Conservation (phyloP, 2,888 invertebrate genomes). For the Meliscaeva auricollis region DNA sequence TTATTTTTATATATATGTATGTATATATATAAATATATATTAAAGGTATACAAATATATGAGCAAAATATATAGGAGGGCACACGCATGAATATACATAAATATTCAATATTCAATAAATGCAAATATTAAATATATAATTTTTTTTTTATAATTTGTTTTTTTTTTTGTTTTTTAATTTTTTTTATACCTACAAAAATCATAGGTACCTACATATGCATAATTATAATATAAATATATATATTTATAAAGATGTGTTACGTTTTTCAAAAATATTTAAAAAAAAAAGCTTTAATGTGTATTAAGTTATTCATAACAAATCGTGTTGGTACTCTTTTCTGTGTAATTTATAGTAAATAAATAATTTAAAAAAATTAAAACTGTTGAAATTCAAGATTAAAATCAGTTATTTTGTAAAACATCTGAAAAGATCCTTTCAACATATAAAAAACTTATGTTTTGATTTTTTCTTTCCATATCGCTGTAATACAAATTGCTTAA, state of each 20-base stretch:
- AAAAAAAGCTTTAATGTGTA: conserved; percentile 34
- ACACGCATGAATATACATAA: conserved; percentile 75
- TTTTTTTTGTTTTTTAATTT: conserved; percentile 22
- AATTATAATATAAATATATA: conserved; percentile 50
- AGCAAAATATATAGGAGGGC: conserved; percentile 77
- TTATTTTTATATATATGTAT: conserved; percentile 61
- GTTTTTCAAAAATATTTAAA: conserved; percentile 30
- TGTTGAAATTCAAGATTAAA: too few relatives aligned
- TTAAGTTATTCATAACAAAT: conserved; percentile 25
- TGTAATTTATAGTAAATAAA: too few relatives aligned
- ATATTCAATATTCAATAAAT: conserved; percentile 76
- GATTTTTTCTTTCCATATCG: too few relatives aligned
- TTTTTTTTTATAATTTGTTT: conserved; percentile 29
- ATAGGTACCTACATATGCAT: conserved; percentile 70
- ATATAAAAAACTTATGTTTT: too few relatives aligned
- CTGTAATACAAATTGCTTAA: too few relatives aligned
- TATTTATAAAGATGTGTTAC: conserved; percentile 48
- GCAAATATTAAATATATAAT: conserved; percentile 73
- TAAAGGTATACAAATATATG: conserved; percentile 76
- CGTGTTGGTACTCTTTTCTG: conserved; percentile 32
- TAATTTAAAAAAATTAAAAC: too few relatives aligned
- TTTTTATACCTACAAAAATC: conserved; percentile 75
- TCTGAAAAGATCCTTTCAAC: too few relatives aligned
- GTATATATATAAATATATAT: conserved; percentile 52
- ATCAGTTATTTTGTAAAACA: too few relatives aligned